Conservation (phyloP, 2,797 vertebrate genomes). For the Parambassis ranga region DNA sequence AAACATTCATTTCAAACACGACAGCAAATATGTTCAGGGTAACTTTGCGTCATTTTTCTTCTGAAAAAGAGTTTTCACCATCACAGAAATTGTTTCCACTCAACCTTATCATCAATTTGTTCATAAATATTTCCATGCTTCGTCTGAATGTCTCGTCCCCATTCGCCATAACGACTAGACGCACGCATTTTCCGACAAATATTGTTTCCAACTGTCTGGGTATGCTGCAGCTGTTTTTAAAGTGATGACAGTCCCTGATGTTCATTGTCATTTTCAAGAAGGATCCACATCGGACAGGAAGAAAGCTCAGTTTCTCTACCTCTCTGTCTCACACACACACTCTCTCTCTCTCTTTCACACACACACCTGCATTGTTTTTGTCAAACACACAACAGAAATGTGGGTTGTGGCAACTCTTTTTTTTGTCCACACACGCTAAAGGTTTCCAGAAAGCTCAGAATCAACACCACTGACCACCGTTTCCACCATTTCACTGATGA, state of each 20-base stretch:
- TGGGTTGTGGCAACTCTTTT: conserved; percentile 14
- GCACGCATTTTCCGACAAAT: not conserved
- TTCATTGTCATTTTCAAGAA: not conserved
- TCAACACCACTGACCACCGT: conserved; percentile 11
- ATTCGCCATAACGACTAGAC: not conserved
- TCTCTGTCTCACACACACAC: too few species aligned
- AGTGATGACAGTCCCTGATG: not conserved
- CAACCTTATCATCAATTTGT: not conserved
- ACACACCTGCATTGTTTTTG: not conserved
- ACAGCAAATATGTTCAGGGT: not conserved
- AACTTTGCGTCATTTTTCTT: not conserved
- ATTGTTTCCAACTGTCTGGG: not conserved
- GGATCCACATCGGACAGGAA: not conserved
- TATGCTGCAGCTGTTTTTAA: not conserved
- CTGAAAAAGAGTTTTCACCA: not conserved
- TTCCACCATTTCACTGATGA: not conserved
- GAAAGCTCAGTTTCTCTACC: not conserved
- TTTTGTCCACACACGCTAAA: conserved; percentile 19
- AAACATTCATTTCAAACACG: too few species aligned
- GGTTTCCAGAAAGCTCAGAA: conserved; percentile 29
- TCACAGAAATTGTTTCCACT: not conserved
- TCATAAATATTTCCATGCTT: not conserved
- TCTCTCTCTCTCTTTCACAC: too few species aligned
- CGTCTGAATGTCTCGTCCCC: not conserved
- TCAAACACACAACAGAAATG: not conserved